A percentile compares a stretch with the other conserved stretches of the same genome.
Evolutionary conservation across 1,140 invertebrate species (phyloP).

Genomic region (Agraylea sexmaculata): DNA sequence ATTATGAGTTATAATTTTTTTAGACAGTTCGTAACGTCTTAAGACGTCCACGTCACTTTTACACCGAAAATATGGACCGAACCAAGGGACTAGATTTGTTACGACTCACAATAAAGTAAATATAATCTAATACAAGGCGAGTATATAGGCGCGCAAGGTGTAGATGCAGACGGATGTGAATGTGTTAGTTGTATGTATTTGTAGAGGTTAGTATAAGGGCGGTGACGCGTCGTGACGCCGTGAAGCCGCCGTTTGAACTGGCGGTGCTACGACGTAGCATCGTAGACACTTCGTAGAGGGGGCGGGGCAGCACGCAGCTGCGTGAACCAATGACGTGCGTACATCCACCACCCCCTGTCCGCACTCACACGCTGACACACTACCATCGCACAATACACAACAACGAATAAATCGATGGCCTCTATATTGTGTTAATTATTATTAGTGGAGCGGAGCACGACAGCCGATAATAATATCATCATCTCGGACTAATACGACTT

Average conservation of each 20-base stretch:
- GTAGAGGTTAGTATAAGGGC: slow-evolving; percentile 7
- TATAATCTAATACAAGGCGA: too few species aligned
- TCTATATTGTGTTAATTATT: slow-evolving; percentile 29
- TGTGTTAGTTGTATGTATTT: slow-evolving; percentile 5
- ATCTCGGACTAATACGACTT: too few species aligned
- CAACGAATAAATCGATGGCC: slow-evolving; percentile 39
- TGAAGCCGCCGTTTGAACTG: slow-evolving; percentile 15
- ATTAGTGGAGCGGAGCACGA: too few species aligned
- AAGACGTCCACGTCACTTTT: too few species aligned
- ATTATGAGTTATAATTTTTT: too few species aligned
- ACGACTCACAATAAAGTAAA: too few species aligned
- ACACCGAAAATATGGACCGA: too few species aligned
- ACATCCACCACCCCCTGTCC: slow-evolving; percentile 34
- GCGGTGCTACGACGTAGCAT: slow-evolving; percentile 10
- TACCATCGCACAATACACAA: slow-evolving; percentile 30
- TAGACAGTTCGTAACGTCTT: too few species aligned
- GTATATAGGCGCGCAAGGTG: too few species aligned
- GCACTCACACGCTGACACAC: slow-evolving; percentile 23
- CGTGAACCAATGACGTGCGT: slow-evolving; percentile 40
- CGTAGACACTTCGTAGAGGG: slow-evolving; percentile 14
- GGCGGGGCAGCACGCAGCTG: slow-evolving; percentile 32
- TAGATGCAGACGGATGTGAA: too few species aligned
- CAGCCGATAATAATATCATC: too few species aligned
- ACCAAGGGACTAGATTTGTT: too few species aligned
- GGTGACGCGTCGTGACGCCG: slow-evolving; percentile 12